Conservation (phyloP, 2,797 vertebrate species). For the Etheostoma perlongum region DNA sequence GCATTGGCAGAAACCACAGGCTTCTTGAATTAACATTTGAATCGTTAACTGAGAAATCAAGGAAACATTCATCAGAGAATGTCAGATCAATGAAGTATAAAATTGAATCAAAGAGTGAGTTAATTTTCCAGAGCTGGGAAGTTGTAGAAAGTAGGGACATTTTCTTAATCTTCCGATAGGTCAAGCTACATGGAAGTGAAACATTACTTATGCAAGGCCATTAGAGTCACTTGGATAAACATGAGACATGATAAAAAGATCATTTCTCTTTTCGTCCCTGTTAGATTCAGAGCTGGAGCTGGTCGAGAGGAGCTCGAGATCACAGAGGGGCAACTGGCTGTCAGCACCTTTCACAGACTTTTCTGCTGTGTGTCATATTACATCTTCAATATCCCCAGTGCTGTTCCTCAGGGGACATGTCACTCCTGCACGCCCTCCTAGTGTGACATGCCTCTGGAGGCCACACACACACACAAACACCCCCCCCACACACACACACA, state of each 20-base stretch:
- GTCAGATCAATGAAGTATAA: constrained; percentile 47
- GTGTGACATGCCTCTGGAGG: constrained; percentile 44
- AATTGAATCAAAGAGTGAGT: constrained; percentile 45
- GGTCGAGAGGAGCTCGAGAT: constrained; percentile 38
- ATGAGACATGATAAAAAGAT: constrained; percentile 9
- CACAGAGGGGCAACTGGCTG: constrained; percentile 46
- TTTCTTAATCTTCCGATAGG: too few species aligned
- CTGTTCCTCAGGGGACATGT: constrained; percentile 46
- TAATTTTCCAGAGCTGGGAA: constrained; percentile 33
- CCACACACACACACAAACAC: constrained; percentile 6
- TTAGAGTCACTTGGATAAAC: constrained; percentile 16
- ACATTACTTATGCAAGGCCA: constrained; percentile 17
- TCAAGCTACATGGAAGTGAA: constrained; percentile 4
- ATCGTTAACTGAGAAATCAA: constrained; percentile 57
- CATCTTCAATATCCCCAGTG: constrained; percentile 60
- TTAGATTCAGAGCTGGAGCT: constrained; percentile 35
- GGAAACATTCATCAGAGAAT: constrained; percentile 51
- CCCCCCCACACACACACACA: not conserved
- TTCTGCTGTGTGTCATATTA: constrained; percentile 41
- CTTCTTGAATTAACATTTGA: constrained; percentile 60
- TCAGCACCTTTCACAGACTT: constrained; percentile 58
- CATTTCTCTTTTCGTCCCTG: constrained; percentile 10
- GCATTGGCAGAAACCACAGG: constrained; percentile 41
- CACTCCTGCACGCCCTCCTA: constrained; percentile 43
- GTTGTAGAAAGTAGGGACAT: not conserved